phyloP scores from a whole-genome alignment of 2,888 invertebrate species.

The Epistrophe eligans region DNA sequence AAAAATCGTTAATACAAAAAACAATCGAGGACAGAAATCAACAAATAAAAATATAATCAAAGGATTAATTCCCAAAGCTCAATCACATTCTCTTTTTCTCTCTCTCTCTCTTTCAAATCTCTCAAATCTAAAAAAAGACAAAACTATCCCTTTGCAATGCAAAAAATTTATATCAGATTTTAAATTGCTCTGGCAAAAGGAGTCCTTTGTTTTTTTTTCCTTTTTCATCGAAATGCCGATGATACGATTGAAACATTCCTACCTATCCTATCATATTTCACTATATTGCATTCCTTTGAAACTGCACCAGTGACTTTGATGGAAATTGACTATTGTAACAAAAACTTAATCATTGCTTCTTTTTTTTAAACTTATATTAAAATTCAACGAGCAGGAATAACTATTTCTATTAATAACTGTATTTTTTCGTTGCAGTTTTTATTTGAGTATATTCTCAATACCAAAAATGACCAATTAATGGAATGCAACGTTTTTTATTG shows the following conservation, averaged over 20 bases:
- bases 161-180: neutral
- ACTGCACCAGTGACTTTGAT: neutral
- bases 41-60: neutral
- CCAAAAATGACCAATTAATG: conserved; percentile 47
- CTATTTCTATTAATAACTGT: conserved; percentile 48
- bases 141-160: neutral
- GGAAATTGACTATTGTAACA: neutral
- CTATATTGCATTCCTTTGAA: neutral
- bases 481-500: neutral
- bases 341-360: neutral
- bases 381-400: neutral
- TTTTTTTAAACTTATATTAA: neutral
- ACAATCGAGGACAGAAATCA: neutral
- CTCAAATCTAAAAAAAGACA: neutral
- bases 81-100: neutral
- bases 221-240: neutral
- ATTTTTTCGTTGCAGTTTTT: neutral
- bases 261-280: neutral
- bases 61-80: neutral
- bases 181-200: neutral
- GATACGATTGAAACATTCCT: neutral
- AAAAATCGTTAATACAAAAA: neutral
- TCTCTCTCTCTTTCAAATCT: too few species aligned
- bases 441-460: neutral
- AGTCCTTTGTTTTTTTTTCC: neutral